Evolutionary conservation across 92 coral and sea anemone genomes (phyloP), one percentile per base, ranked within the genome.

Genomic region (Siderastrea siderea): DNA sequence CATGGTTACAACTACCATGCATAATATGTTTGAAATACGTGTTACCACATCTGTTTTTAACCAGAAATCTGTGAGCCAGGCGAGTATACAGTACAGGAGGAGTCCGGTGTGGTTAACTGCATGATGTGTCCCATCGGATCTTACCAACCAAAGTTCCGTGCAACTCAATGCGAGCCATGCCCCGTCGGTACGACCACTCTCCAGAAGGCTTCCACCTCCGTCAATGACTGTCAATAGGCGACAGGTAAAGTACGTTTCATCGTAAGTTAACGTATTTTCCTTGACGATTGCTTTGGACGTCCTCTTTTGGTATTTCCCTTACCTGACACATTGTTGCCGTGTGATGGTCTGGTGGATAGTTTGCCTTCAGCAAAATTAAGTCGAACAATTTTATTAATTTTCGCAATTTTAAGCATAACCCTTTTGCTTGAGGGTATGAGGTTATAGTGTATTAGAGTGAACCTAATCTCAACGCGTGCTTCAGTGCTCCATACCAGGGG

Each of bases 11-110:
- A 26, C 38, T 0, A 26, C 0, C 38, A 26, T 26, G 38, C 0
- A 26, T 26, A 26, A 26, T 26, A 26, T 26, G 38, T 26, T 26
- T 26, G 38, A 26, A 26, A 26, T 26, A 26, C 38, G 10, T 9
- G 57, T 53, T 53, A 5, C 3, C 70, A 14, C 9, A 50, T 62
- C 12, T 10, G 7, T 73, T 3, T 73, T 15, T 13, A 45, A 9
- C 6, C 75, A 97, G 99, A 94, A 70, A 80, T 90, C 11, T 97
- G 99, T 68, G 93, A 93, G 65, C 93, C 98, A 13, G 99, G 99
- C 7, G 99, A 97, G 65, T 92, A 89, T 78, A 90, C 91, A 3
- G 90, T 81, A 75, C 81, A 63, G 10, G 95, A 87, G 19, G 81
- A 75, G 49, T 90, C 90, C 54, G 99, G 98, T 68, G 80, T 91